phyloP scores from a whole-genome alignment of 2,888 invertebrate genomes.

The Protophormia terraenovae region DNA sequence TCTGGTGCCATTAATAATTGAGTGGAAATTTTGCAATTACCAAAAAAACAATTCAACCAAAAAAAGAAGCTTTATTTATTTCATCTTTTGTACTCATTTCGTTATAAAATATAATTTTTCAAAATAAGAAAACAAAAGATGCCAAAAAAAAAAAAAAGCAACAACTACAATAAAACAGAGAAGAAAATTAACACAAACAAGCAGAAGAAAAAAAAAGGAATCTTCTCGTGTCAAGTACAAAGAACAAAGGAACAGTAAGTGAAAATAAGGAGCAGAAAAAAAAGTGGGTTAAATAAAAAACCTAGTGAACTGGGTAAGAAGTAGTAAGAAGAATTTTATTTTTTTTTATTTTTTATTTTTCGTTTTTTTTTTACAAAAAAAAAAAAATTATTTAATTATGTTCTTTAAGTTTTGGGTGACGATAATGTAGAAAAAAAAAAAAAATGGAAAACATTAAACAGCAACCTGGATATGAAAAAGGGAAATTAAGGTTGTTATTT shows the following conservation, averaged over 20 bases:
- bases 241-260: not conserved
- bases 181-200: slow-evolving; percentile 32
- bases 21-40: slow-evolving; percentile 61
- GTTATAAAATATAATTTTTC: not conserved
- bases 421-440: no score
- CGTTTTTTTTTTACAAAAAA: not conserved
- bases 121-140: slow-evolving; percentile 8
- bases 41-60: not conserved
- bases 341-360: not conserved
- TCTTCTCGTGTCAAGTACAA: not conserved
- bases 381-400: no score
- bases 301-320: not conserved
- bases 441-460: no score
- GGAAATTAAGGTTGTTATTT: no score
- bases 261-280: not conserved
- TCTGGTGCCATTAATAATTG: slow-evolving; percentile 57
- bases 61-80: not conserved
- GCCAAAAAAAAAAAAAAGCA: slow-evolving; percentile 7
- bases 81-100: not conserved
- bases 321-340: not conserved
- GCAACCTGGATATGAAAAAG: no score
- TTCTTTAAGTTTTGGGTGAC: no score
- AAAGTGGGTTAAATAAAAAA: slow-evolving; percentile 33
- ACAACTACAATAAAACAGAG: slow-evolving; percentile 21
- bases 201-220: not conserved